A percentile compares a stretch with the other conserved stretches of the same genome.
These are phyloP conservation scores for Acanthurus tractus DNA, from an alignment of 2,797 vertebrate genomes.

Conservation along the genomic window DNA sequence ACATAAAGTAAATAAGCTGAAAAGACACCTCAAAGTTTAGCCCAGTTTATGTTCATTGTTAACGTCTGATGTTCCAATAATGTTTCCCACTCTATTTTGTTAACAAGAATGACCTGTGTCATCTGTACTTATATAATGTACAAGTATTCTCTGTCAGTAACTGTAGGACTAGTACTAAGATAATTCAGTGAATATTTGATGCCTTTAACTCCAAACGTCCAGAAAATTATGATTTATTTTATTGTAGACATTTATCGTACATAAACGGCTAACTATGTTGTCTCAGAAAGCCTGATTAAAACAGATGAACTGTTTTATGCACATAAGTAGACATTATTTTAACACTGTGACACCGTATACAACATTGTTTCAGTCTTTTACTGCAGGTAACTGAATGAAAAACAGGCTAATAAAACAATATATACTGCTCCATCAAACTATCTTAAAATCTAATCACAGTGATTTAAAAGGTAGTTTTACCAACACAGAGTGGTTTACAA, in stretches of 20 bases:
- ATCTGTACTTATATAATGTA: too few relatives aligned
- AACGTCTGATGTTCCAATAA: too few relatives aligned
- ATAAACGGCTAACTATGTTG: background rate
- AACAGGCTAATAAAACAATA: conserved; percentile 24
- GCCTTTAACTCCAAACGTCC: background rate
- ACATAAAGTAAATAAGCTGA: background rate
- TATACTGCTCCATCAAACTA: conserved; percentile 29
- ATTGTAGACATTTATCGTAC: background rate
- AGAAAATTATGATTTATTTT: background rate
- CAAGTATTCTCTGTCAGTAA: background rate
- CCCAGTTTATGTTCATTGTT: too few relatives aligned
- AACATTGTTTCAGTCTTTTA: conserved; percentile 20
- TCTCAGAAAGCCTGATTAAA: background rate
- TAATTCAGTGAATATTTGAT: background rate
- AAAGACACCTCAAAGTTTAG: background rate
- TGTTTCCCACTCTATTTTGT: too few relatives aligned
- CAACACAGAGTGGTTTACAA: conserved; percentile 16
- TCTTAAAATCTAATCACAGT: conserved; percentile 32
- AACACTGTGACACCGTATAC: conserved; percentile 2
- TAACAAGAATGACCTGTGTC: too few relatives aligned
- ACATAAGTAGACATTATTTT: background rate
- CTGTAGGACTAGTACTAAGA: background rate
- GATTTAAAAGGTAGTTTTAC: conserved; percentile 24
- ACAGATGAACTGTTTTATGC: conserved; percentile 9
- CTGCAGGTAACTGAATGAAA: conserved; percentile 16